Percentiles rank a stretch among this genome's conserved stretches.
These are phyloP conservation scores for Cerceris rybyensis DNA, from an alignment of 2,888 invertebrate species.

Conservation along the genomic window DNA sequence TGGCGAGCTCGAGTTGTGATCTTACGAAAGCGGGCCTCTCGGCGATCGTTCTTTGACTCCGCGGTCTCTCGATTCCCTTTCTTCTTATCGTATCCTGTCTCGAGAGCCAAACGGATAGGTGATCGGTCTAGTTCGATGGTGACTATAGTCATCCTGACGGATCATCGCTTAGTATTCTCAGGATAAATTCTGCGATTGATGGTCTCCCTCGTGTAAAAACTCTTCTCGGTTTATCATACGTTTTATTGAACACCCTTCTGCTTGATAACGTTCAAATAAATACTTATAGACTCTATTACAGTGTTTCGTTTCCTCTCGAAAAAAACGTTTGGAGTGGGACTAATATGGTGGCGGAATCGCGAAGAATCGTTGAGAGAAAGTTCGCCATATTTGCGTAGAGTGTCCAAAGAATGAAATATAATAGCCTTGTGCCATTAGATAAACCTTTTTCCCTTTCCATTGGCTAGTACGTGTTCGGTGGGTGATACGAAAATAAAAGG, in stretches of 20 bases:
- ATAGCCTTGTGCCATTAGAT: too few species aligned
- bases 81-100: slow-evolving; percentile 56
- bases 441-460: neutral
- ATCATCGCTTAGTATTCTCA: neutral
- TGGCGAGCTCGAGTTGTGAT: slow-evolving; percentile 53
- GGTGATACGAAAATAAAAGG: slow-evolving; percentile 57
- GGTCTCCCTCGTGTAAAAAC: too few species aligned
- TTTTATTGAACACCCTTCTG: too few species aligned
- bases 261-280: too few species aligned
- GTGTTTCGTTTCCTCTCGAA: neutral
- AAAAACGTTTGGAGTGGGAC: neutral
- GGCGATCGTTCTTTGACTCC: slow-evolving; percentile 65
- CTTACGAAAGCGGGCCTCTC: slow-evolving; percentile 44
- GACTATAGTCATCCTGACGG: neutral
- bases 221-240: too few species aligned
- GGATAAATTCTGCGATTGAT: too few species aligned
- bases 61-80: slow-evolving; percentile 46
- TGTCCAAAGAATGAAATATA: too few species aligned
- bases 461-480: slow-evolving; percentile 20
- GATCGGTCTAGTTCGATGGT: slow-evolving; percentile 48
- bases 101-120: slow-evolving; percentile 43
- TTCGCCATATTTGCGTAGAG: too few species aligned
- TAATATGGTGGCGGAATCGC: neutral
- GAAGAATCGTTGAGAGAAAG: neutral
- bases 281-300: too few species aligned